Evolutionary conservation across 2,797 vertebrate species (phyloP).

Genomic region (Numenius phaeopus): DNA sequence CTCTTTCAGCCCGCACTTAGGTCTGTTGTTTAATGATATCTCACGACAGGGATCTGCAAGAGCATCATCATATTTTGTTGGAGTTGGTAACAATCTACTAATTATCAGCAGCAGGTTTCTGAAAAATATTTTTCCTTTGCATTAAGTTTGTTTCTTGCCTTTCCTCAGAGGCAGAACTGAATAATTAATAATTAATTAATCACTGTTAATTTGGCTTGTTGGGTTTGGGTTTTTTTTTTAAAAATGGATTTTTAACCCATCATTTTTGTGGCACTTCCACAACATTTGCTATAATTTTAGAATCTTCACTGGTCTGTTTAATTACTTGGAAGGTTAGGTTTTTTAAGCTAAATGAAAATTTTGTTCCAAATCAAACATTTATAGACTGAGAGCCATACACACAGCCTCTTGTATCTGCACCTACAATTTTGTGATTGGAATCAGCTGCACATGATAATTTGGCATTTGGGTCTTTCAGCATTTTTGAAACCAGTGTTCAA

Average conservation of each 20-base stretch:
- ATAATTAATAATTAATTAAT: background rate
- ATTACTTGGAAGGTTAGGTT: background rate
- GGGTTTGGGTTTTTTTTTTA: background rate
- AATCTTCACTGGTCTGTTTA: conserved; percentile 1
- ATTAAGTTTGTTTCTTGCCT: conserved; percentile 45
- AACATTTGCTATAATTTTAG: conserved; percentile 23
- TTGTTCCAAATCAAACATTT: background rate
- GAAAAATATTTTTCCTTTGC: conserved; percentile 64
- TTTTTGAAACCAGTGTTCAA: background rate
- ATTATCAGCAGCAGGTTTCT: conserved; percentile 48
- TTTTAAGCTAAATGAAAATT: background rate
- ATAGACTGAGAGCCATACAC: background rate
- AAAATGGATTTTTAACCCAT: background rate
- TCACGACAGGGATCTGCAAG: conserved; percentile 5
- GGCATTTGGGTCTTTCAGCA: background rate
- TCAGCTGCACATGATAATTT: background rate
- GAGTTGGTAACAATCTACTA: conserved; percentile 45
- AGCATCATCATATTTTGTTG: conserved; percentile 19
- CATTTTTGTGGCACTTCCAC: conserved; percentile 32
- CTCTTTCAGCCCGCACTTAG: background rate
- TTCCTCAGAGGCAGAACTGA: conserved; percentile 55
- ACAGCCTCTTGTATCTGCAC: background rate
- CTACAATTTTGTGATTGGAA: background rate
- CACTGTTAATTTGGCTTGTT: conserved; percentile 44
- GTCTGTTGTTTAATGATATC: background rate